Conservation (phyloP, 2,888 invertebrate genomes). For the Pelosia muscerda region DNA sequence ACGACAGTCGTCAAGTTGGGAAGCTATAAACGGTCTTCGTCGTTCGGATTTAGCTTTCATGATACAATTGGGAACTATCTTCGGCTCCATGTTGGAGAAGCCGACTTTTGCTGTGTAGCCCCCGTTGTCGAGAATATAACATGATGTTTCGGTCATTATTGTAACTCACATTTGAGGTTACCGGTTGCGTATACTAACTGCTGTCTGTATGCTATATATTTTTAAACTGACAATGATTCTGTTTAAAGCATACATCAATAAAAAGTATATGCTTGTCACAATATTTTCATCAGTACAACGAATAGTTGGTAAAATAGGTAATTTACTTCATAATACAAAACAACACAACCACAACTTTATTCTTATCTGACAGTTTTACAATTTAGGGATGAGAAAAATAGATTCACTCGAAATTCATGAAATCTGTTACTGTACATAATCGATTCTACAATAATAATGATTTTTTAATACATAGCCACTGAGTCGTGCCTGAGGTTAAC, state of each 20-base stretch:
- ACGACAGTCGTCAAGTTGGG: slow-evolving; percentile 97
- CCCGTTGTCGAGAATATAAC: slow-evolving; percentile 95
- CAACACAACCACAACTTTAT: too few relatives aligned
- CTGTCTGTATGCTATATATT: background rate
- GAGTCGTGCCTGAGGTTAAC: too few relatives aligned
- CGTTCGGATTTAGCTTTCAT: slow-evolving; percentile 99
- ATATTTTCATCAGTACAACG: background rate
- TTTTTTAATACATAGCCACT: too few relatives aligned
- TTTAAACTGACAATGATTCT: background rate
- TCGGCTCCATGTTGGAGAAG: slow-evolving; percentile 90
- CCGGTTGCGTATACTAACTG: slow-evolving; percentile 42
- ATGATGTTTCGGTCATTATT: slow-evolving; percentile 78
- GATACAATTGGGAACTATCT: slow-evolving; percentile 96
- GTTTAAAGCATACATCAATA: background rate
- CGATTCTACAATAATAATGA: too few relatives aligned
- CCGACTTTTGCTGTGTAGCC: slow-evolving; percentile 95
- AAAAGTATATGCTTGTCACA: background rate
- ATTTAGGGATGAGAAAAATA: too few relatives aligned
- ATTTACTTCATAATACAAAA: too few relatives aligned
- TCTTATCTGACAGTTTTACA: too few relatives aligned
- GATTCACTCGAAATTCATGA: too few relatives aligned
- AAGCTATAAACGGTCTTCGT: slow-evolving; percentile 95
- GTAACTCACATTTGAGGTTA: slow-evolving; percentile 48
- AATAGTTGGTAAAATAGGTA: background rate
- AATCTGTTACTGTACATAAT: too few relatives aligned